These are phyloP conservation scores for Zaprionus kolodkinae DNA, from an alignment of 1,140 invertebrate species.

Conservation along the genomic window DNA sequence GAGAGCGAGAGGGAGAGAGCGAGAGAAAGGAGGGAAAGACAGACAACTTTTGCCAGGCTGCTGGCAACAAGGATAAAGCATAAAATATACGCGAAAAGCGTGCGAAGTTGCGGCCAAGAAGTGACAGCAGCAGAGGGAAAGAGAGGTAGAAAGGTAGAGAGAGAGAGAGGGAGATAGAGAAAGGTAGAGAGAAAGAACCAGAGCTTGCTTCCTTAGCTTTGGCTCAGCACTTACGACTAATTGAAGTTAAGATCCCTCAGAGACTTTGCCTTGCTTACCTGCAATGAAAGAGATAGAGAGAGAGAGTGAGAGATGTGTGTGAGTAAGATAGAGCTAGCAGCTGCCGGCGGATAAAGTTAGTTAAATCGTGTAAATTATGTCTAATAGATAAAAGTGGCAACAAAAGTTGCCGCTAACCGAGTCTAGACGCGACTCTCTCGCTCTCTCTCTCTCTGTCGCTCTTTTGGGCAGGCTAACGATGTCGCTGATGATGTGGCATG, in stretches of 20 bases:
- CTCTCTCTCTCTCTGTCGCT: not conserved
- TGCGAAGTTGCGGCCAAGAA: conserved; percentile 36
- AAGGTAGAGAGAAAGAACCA: conserved; percentile 4
- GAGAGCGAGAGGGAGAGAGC: not conserved
- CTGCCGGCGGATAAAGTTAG: conserved; percentile 59
- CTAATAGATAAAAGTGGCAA: conserved; percentile 69
- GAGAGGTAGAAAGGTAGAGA: not conserved
- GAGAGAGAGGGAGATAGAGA: not conserved
- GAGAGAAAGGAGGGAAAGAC: not conserved
- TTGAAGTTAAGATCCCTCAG: conserved; percentile 61
- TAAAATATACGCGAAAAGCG: conserved; percentile 53
- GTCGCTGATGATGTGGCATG: conserved; percentile 17
- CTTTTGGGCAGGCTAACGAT: conserved; percentile 15
- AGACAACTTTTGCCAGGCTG: conserved; percentile 28
- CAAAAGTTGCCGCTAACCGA: conserved; percentile 47
- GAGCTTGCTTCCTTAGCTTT: conserved; percentile 14
- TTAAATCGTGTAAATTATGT: conserved; percentile 80
- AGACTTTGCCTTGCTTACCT: conserved; percentile 51
- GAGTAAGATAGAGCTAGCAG: conserved; percentile 5
- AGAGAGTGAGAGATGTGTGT: not conserved
- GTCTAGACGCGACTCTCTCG: conserved; percentile 46
- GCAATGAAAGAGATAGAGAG: conserved; percentile 42
- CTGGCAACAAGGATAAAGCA: conserved; percentile 41
- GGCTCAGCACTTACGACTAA: conserved; percentile 75
- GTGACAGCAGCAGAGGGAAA: not conserved